Base-by-base conservation (phyloP, 2,888 invertebrate species). In the Hypena proboscidalis region DNA sequence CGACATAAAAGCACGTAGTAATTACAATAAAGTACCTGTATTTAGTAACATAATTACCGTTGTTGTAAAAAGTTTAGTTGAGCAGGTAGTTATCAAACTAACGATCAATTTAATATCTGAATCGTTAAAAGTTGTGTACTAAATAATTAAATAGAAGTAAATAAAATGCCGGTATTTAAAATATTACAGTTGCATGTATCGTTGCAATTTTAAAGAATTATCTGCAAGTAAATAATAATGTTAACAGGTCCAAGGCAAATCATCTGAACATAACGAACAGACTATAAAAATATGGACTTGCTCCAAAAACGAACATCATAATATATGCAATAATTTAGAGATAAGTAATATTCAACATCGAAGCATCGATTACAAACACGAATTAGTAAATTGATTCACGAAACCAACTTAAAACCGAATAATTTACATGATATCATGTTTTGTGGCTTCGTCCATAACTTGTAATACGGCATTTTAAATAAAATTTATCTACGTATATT, bases 181-280 rank as follows among this genome's bases (percentile, higher is more conserved):
- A 10, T 1, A 8, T 22, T 23, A 29, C 13, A n/a, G n/a, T n/a
- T n/a, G n/a, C n/a, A n/a, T n/a, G n/a, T n/a, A n/a, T n/a, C n/a
- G n/a, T n/a, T n/a, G n/a, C n/a, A n/a, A n/a, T n/a, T n/a, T n/a
- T n/a, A n/a, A n/a, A n/a, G n/a, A n/a, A n/a, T n/a, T n/a, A n/a
- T n/a, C n/a, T n/a, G n/a, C n/a, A n/a, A n/a, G n/a, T n/a, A n/a
- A n/a, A n/a, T n/a, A n/a, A n/a, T n/a, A n/a, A n/a, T n/a, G n/a
- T n/a, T 77, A 84, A 85, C 70, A 85, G 74, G 84, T 74, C 77
- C 86, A 86, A 86, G 85, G 86, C 58, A 50, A 75, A 59, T 76
- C 73, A 60, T 67, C 67, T 61, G 59, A 75, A 70, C 74, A 66
- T 65, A 72, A 68, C 69, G 65, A 67, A 73, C 67, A 61, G 58